These are phyloP conservation scores for Ellobium chinense DNA, from an alignment of 2,888 invertebrate genomes.

Conservation along the genomic window DNA sequence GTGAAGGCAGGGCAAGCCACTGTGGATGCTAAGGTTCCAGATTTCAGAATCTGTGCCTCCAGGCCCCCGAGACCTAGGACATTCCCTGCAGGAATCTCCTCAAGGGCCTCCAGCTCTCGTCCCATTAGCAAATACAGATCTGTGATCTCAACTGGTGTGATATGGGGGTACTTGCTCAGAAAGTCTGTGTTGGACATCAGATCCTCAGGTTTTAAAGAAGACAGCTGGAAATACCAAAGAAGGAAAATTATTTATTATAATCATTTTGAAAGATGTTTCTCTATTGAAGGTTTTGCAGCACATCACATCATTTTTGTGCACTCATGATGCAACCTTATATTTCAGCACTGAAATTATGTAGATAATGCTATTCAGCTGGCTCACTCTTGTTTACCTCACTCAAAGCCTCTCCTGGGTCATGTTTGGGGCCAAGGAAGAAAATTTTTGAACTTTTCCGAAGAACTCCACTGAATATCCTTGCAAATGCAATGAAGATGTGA, in stretches of 20 bases:
- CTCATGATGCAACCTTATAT: too few species aligned
- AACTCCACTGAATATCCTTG: constrained; percentile 94
- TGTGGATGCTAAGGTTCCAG: constrained; percentile 91
- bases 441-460: constrained; percentile 87
- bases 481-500: constrained; percentile 91
- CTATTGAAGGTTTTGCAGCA: too few species aligned
- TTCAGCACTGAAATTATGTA: too few species aligned
- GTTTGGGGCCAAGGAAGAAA: constrained; percentile 92
- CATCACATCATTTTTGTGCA: too few species aligned
- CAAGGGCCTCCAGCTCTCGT: constrained; percentile 89
- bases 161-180: constrained; percentile 82
- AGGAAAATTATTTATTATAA: too few species aligned
- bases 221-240: background rate
- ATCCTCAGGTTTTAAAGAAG: constrained; percentile 11
- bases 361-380: too few species aligned
- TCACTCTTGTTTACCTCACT: constrained; percentile 61
- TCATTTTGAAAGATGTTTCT: too few species aligned
- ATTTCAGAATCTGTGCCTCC: constrained; percentile 91
- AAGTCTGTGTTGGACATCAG: background rate
- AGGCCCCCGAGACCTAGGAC: constrained; percentile 91
- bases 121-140: constrained; percentile 95
- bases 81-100: constrained; percentile 92
- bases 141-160: constrained; percentile 84
- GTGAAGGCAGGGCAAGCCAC: constrained; percentile 92
- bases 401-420: constrained; percentile 86